phyloP scores from a whole-genome alignment of 2,888 invertebrate genomes.

The Sesia apiformis region DNA sequence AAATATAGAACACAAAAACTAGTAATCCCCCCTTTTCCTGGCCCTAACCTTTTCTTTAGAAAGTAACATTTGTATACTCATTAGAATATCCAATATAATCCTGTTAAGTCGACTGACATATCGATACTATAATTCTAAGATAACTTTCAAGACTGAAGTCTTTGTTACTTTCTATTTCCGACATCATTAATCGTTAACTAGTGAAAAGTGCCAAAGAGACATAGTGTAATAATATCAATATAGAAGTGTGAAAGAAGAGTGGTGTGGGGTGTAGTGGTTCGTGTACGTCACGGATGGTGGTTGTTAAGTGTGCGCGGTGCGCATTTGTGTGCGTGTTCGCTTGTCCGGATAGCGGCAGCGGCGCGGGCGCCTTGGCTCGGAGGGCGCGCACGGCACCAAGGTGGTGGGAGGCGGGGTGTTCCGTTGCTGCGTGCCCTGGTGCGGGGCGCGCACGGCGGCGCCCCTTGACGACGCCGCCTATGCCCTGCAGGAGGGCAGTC shows the following conservation, averaged over 20 bases:
- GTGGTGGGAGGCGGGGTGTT: slow-evolving; percentile 85
- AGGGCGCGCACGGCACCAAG: slow-evolving; percentile 69
- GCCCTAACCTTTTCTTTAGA: neutral
- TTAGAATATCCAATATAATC: too few relatives aligned
- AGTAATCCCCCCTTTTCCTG: neutral
- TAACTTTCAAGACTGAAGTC: slow-evolving; percentile 56
- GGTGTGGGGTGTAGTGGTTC: slow-evolving; percentile 5
- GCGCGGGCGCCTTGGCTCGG: slow-evolving; percentile 63
- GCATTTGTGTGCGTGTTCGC: slow-evolving; percentile 11
- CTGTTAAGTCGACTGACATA: slow-evolving; percentile 44
- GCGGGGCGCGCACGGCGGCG: slow-evolving; percentile 82
- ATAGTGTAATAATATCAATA: slow-evolving; percentile 2
- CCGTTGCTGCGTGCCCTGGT: slow-evolving; percentile 89
- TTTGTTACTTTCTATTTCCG: slow-evolving; percentile 20
- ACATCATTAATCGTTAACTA: too few relatives aligned
- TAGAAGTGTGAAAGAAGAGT: neutral
- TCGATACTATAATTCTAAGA: slow-evolving; percentile 40
- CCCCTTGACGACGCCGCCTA: slow-evolving; percentile 75
- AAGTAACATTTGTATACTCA: neutral
- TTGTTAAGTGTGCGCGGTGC: slow-evolving; percentile 15
- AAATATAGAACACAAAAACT: neutral
- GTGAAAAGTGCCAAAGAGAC: slow-evolving; percentile 21
- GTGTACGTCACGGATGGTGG: slow-evolving; percentile 9
- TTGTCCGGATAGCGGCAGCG: slow-evolving; percentile 35
- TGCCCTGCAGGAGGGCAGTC: slow-evolving; percentile 62